Base-by-base conservation (phyloP, 2,888 invertebrate species). In the Synergus japonicus region DNA sequence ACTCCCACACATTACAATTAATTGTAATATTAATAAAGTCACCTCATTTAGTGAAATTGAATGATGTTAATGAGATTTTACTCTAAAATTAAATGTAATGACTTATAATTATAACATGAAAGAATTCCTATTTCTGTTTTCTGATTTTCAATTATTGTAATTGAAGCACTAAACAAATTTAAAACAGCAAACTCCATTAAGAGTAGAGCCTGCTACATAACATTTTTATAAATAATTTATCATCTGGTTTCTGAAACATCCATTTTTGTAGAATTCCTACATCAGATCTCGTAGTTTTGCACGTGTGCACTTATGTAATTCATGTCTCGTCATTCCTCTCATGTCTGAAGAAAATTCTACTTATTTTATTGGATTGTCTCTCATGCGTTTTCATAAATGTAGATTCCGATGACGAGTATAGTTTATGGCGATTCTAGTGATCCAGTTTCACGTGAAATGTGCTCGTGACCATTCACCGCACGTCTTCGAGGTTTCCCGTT, bases 361-460 rank as follows among this genome's bases (percentile, higher is more conserved):
- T 73, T 73, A 73, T 73, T 73, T 73, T 73, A 73, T 73, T 73
- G 73, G 73, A 73, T 73, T 73, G 73, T 73, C 54, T 73, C 73
- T 73, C 73, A 73, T 73, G 73, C 73, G 73, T 73, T 73, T 73
- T 73, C 73, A 73, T 73, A 73, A 73, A 73, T 73, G 73, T 73
- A 73, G 73, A 73, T 73, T 73, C 54, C 54, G 49, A 73, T 73
- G 73, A 73, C 73, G 54, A 73, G 54, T 73, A 73, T 73, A 37
- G 73, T 73, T 73, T 73, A 73, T 73, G 73, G 73, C 73, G 15
- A 73, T 73, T 73, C 73, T 73, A 73, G 73, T 73, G 73, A 73
- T 73, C 73, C 73, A 73, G 73, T 73, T 73, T 73, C 54, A 73
- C 73, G 49, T 73, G 73, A 73, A 73, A 73, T 73, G 54, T 37